These are phyloP conservation scores for Parazoanthus swiftii DNA, from an alignment of 92 coral and sea anemone genomes.

Conservation along the genomic window DNA sequence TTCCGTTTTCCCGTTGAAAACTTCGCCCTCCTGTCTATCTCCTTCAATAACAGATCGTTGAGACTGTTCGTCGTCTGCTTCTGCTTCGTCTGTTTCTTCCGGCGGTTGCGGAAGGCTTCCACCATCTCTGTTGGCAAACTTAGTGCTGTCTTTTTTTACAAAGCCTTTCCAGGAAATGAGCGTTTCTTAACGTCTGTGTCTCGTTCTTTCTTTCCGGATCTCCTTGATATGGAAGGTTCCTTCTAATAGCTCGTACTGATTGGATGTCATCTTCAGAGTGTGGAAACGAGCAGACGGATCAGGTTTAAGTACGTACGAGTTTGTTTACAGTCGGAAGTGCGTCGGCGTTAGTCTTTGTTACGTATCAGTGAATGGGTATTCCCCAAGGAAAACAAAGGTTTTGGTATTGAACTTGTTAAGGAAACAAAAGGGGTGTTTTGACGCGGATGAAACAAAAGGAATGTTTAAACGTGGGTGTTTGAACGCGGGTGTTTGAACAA, in stretches of 20 bases:
- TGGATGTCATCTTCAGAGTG: no score
- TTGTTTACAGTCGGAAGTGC: no score
- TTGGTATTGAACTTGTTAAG: no score
- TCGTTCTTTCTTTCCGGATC: slow-evolving; percentile 38
- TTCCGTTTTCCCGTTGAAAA: slow-evolving; percentile 39
- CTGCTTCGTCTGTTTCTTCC: slow-evolving; percentile 32
- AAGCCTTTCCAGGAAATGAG: slow-evolving; percentile 41
- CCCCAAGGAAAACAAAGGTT: no score
- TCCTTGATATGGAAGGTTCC: slow-evolving; percentile 16
- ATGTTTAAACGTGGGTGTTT: no score
- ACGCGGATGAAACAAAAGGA: no score
- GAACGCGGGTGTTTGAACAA: no score
- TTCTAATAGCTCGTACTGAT: neutral
- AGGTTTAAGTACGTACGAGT: no score
- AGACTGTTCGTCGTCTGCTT: neutral
- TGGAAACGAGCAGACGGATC: no score
- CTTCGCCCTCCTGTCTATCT: slow-evolving; percentile 46
- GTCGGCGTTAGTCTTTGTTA: no score
- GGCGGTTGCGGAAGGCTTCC: slow-evolving; percentile 43
- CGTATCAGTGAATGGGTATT: no score
- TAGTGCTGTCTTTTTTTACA: neutral
- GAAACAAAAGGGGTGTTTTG: no score
- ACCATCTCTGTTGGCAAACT: neutral
- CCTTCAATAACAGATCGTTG: slow-evolving; percentile 35
- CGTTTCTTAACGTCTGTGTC: slow-evolving; percentile 23